phyloP scores from a whole-genome alignment of 2,113 vertebrate species.

The Puntigrus tetrazona region DNA sequence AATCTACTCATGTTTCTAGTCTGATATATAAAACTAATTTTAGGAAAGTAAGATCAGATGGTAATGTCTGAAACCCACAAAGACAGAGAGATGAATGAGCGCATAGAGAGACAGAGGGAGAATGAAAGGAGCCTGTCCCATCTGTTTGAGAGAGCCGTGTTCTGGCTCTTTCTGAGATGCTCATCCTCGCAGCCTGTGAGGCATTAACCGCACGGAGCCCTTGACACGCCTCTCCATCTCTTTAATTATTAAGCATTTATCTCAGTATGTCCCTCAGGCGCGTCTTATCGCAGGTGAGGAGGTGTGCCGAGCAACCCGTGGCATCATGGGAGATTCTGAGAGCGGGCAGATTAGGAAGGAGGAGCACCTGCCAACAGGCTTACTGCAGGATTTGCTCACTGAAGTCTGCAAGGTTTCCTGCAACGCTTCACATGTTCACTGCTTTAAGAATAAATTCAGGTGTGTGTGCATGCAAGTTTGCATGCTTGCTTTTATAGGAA shows the following conservation, averaged over 20 bases:
- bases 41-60: neutral
- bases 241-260: constrained; percentile 58
- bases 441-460: constrained; percentile 4
- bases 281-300: constrained; percentile 55
- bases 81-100: constrained; percentile 2
- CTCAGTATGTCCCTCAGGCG: constrained; percentile 44
- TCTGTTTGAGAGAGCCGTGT: constrained; percentile 13
- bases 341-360: constrained; percentile 65
- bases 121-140: constrained; percentile 5
- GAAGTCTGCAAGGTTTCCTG: constrained; percentile 40
- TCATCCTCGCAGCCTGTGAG: constrained; percentile 44
- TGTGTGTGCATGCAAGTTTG: neutral
- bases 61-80: neutral
- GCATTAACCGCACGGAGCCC: constrained; percentile 44
- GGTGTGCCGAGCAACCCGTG: constrained; percentile 49
- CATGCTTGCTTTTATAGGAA: constrained; percentile 1
- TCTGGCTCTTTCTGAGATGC: neutral
- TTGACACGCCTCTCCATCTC: constrained; percentile 49
- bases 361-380: constrained; percentile 46
- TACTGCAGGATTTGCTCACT: constrained; percentile 51
- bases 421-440: constrained; percentile 16
- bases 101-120: constrained; percentile 1
- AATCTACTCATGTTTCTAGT: neutral
- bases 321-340: constrained; percentile 65
- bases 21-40: neutral